Evolutionary conservation across 2,888 invertebrate species (phyloP).

Genomic region (Nemapogon koenigi): DNA sequence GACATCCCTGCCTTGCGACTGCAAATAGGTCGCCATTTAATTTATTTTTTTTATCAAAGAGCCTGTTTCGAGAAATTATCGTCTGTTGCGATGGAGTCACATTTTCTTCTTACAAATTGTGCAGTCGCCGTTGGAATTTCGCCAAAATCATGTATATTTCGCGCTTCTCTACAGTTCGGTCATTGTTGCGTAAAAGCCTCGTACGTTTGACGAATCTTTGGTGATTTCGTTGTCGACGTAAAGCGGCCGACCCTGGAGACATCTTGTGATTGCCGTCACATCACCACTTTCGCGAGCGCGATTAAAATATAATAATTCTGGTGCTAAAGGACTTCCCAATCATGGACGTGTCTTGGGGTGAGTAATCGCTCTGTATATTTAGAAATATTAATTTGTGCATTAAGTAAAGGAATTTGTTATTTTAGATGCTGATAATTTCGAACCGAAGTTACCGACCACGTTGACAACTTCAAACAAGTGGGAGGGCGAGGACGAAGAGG

Average conservation of each 20-base stretch:
- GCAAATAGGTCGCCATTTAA: conserved; percentile 41
- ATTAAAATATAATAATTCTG: too few species aligned
- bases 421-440: conserved; percentile 77
- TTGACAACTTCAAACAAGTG: conserved; percentile 73
- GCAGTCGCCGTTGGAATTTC: conserved; percentile 53
- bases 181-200: conserved; percentile 54
- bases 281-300: conserved; percentile 32
- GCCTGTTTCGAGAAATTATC: conserved; percentile 55
- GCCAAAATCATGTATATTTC: conserved; percentile 61
- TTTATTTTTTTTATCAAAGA: conserved; percentile 47
- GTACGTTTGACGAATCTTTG: conserved; percentile 58
- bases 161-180: conserved; percentile 47
- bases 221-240: conserved; percentile 45
- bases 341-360: conserved; percentile 79
- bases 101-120: conserved; percentile 58
- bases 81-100: conserved; percentile 64
- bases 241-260: conserved; percentile 59
- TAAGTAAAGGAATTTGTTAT: conserved; percentile 24
- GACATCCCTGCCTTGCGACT: too few species aligned
- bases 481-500: conserved; percentile 90
- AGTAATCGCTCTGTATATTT: conserved; percentile 33
- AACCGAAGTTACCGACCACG: conserved; percentile 68
- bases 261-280: conserved; percentile 58
- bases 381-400: not conserved
- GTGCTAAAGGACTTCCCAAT: conserved; percentile 43